These are phyloP conservation scores for Trinectes maculatus DNA, from an alignment of 2,113 vertebrate genomes.

Conservation along the genomic window DNA sequence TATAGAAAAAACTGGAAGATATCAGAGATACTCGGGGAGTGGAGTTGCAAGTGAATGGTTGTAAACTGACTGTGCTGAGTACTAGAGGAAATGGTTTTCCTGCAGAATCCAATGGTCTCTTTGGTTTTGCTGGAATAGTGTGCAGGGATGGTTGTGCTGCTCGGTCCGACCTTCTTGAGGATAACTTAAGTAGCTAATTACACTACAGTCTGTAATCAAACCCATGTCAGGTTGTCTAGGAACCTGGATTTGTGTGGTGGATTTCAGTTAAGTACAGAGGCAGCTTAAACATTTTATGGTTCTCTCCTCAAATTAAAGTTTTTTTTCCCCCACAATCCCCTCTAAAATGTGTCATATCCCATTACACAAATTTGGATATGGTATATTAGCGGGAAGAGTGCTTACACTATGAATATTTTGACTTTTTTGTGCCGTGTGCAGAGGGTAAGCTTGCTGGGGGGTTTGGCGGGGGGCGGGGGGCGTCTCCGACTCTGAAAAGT, in stretches of 20 bases:
- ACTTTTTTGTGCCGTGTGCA: conserved; percentile 64
- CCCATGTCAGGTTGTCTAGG: conserved; percentile 77
- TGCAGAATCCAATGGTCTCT: conserved; percentile 27
- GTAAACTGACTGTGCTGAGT: conserved; percentile 33
- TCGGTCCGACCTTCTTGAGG: conserved; percentile 41
- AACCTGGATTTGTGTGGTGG: conserved; percentile 75
- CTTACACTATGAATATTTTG: conserved; percentile 75
- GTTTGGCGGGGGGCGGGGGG: conserved; percentile 43
- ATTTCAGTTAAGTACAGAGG: conserved; percentile 76
- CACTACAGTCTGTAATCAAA: conserved; percentile 80
- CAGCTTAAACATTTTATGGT: conserved; percentile 81
- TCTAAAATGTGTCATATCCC: conserved; percentile 82
- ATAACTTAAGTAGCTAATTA: conserved; percentile 81
- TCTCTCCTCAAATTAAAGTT: conserved; percentile 81
- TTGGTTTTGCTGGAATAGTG: conserved; percentile 52
- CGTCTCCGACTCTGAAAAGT: conserved; percentile 83
- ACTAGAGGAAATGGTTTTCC: conserved; percentile 34
- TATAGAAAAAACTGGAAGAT: conserved; percentile 39
- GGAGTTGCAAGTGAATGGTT: conserved; percentile 46
- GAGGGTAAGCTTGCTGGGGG: conserved; percentile 70
- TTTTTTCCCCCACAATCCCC: conserved; percentile 56
- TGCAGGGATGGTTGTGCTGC: conserved; percentile 13
- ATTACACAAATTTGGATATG: conserved; percentile 84
- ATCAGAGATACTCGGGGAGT: conserved; percentile 35
- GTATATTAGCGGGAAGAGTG: conserved; percentile 78